Evolutionary conservation across 2,888 invertebrate genomes (phyloP), one percentile per base, ranked within the genome.

Genomic region (Hirtodrosophila confusa): DNA sequence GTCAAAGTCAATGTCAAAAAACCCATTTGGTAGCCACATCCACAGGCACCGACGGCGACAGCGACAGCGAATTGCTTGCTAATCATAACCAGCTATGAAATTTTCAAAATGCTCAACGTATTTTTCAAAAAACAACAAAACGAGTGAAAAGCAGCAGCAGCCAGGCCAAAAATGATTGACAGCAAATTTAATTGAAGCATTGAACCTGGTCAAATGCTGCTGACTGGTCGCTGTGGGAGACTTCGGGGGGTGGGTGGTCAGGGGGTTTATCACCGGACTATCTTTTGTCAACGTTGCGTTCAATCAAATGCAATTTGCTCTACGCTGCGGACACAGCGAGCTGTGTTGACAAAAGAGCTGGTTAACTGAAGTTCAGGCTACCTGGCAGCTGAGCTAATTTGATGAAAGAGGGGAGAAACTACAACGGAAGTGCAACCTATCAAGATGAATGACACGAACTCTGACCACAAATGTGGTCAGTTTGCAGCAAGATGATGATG

Each of bases 151-250:
- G 58, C 29, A 43, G 33, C 27, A 33, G 17, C 7, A 29, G 50
- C 31, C 60, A 51, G 17, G 27, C 6, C 27, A 60, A 69, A 69
- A 53, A 57, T 82, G 82, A 82, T 82, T 82, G 82, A 82, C 82
- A 85, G 86, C 54, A 50, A 68, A 69, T 78, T 82, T 82, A 82
- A 85, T 82, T 82, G 86, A 82, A 77, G 82, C 77, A 72, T 69
- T 80, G 86, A 85, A 79, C 75, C 77, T 79, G 62, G 45, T 41
- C 64, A 63, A 61, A 49, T 54, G 53, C 39, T 17, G 23, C 23
- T 10, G 6, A 11, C 12, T 31, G 47, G 12, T 0, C 4, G 10
- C 9, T 12, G 24, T 10, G 27, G 1, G 27, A 5, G 6, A 27
- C 4, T 27, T 4, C 2, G 0, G 27, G 27, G 5, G 6, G 27